Conservation (phyloP, 2,113 vertebrate species). For the Amphiprion percula region DNA sequence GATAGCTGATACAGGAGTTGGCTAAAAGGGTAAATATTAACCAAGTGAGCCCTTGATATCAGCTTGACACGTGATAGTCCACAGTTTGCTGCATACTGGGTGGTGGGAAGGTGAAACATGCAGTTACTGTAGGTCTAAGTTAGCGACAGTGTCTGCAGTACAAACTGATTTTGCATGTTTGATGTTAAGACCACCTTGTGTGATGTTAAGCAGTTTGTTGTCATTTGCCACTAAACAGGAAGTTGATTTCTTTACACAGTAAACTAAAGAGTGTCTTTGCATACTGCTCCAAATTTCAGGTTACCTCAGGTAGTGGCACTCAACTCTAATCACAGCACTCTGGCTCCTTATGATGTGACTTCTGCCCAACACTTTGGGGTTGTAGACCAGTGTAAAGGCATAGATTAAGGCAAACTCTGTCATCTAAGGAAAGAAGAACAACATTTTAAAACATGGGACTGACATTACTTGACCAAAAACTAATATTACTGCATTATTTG, state of each 20-base stretch:
- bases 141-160: too few relatives aligned
- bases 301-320: constrained; percentile 66
- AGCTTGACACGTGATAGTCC: too few relatives aligned
- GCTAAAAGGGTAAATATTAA: too few relatives aligned
- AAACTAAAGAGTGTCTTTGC: background rate
- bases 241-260: background rate
- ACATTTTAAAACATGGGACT: fast-evolving
- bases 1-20: too few relatives aligned
- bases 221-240: background rate
- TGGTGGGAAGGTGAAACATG: too few relatives aligned
- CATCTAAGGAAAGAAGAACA: constrained; percentile 26
- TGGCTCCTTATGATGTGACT: constrained; percentile 42
- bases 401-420: constrained; percentile 47
- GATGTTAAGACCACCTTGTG: too few relatives aligned
- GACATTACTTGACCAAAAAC: too few relatives aligned
- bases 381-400: constrained; percentile 59
- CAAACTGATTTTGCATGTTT: too few relatives aligned
- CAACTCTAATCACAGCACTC: constrained; percentile 33
- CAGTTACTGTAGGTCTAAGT: too few relatives aligned
- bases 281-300: background rate
- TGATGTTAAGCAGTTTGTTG: too few relatives aligned
- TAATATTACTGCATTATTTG: background rate
- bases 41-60: too few relatives aligned
- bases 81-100: too few relatives aligned
- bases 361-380: constrained; percentile 20